Evolutionary conservation across 2,113 vertebrate genomes (phyloP).

Genomic region (Alexandromys fortis): DNA sequence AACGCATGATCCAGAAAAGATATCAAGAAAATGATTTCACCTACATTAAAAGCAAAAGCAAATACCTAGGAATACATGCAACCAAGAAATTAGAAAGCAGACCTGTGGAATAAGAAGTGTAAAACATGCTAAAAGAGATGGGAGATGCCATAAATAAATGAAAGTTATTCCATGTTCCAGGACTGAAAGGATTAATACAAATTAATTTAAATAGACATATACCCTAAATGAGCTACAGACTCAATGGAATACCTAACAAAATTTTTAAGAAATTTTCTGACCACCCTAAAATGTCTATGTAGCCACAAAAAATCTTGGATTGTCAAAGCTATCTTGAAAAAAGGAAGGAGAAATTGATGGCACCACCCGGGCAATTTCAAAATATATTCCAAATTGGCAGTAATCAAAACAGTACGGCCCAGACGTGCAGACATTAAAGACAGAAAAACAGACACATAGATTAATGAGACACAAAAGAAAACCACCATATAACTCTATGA

Average conservation of each 20-base stretch:
- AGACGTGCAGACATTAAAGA: not conserved
- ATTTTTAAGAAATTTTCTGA: not conserved
- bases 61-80: not conserved
- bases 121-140: not conserved
- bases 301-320: not conserved
- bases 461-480: not conserved
- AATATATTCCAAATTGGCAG: not conserved
- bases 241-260: not conserved
- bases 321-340: not conserved
- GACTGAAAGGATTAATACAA: not conserved
- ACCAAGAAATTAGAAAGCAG: not conserved
- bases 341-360: not conserved
- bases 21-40: not conserved
- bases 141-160: not conserved
- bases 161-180: not conserved
- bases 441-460: not conserved
- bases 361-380: not conserved
- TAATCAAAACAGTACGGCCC: not conserved
- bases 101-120: not conserved
- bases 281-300: not conserved
- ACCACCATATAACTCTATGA: not conserved
- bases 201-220: not conserved
- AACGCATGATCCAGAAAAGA: not conserved
- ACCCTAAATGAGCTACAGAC: not conserved
- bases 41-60: not conserved